Evolutionary conservation across 2,888 invertebrate genomes (phyloP), one percentile per base, ranked within the genome.

Genomic region (Phlogophora meticulosa): DNA sequence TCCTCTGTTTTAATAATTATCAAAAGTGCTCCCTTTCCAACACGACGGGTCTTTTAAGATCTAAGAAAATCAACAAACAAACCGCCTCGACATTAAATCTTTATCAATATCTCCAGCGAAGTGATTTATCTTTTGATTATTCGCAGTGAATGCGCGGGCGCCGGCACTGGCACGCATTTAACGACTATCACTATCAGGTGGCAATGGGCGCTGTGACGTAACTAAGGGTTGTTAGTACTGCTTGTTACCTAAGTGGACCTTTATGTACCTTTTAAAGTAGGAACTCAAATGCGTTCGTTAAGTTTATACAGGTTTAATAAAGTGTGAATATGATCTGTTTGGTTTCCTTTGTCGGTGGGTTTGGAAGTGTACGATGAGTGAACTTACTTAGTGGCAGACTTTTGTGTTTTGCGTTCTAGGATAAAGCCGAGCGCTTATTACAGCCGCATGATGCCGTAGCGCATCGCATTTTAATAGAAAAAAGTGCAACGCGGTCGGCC

Each of bases 151-250:
- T 82, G 82, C 78, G 74, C 64, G 69, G 73, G 81, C 79, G 81
- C 79, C 68, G 70, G 80, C 70, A 66, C 69, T 76, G 82, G 85
- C 81, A 81, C 61, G 78, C 84, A 87, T 87, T 88, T 88, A 90
- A 83, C 84, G 83, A 86, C 85, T 80, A 87, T 85, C 85, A 80
- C 78, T 76, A 81, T 85, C 82, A 79, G 86, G 88, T 89, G 87
- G 87, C 85, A 85, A 89, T 86, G 78, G 43, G 72, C 71, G 43
- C 46, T 74, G 76, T 80, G 81, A 82, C 82, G 80, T 83, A 76
- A 78, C 68, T 73, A 60, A 60, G 77, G 83, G 85, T 89, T 88
- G 89, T 91, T 89, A 90, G 86, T 84, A 84, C 77, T 85, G 83
- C 88, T 91, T 91, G 89, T 88, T 87, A 82, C 77, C 55, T 77